Evolutionary conservation across 2,113 vertebrate genomes (phyloP).

Genomic region (Brachionichthys hirsutus): DNA sequence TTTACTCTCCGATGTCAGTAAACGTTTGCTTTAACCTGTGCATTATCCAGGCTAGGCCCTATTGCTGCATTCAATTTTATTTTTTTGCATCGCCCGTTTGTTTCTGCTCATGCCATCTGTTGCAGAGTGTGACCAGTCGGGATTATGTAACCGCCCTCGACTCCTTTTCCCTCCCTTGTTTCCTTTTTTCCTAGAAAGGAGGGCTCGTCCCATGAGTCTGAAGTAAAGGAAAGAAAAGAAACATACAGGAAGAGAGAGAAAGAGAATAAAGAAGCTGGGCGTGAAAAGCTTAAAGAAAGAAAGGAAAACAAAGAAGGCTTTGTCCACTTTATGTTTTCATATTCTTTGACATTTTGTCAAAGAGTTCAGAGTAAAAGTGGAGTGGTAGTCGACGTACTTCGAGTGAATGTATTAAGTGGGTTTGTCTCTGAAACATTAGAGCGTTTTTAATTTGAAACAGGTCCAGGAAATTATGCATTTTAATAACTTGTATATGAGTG

Average conservation of each 20-base stretch:
- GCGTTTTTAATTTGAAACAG: background rate
- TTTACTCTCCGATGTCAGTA: background rate
- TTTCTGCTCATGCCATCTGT: slow-evolving; percentile 6
- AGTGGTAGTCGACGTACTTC: too few relatives aligned
- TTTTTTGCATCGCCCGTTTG: background rate
- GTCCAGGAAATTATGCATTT: too few relatives aligned
- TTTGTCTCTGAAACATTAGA: too few relatives aligned
- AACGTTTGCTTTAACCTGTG: background rate
- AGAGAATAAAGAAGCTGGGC: too few relatives aligned
- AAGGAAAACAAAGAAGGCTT: background rate
- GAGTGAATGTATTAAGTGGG: too few relatives aligned
- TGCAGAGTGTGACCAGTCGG: slow-evolving; percentile 13
- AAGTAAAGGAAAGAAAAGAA: slow-evolving; percentile 1
- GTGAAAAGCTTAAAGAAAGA: slow-evolving; percentile 3
- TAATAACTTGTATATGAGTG: too few relatives aligned
- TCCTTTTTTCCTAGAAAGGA: slow-evolving; percentile 46
- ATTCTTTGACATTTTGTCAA: too few relatives aligned
- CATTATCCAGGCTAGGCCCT: slow-evolving; percentile 1
- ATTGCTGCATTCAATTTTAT: slow-evolving; percentile 1
- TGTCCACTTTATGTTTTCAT: too few relatives aligned
- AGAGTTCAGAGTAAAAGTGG: too few relatives aligned
- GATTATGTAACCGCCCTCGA: slow-evolving; percentile 46
- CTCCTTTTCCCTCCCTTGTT: slow-evolving; percentile 19
- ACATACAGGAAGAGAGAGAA: background rate
- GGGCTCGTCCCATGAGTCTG: slow-evolving; percentile 36